Base-by-base conservation (phyloP, 1,140 invertebrate genomes). In the Conus betulinus region DNA sequence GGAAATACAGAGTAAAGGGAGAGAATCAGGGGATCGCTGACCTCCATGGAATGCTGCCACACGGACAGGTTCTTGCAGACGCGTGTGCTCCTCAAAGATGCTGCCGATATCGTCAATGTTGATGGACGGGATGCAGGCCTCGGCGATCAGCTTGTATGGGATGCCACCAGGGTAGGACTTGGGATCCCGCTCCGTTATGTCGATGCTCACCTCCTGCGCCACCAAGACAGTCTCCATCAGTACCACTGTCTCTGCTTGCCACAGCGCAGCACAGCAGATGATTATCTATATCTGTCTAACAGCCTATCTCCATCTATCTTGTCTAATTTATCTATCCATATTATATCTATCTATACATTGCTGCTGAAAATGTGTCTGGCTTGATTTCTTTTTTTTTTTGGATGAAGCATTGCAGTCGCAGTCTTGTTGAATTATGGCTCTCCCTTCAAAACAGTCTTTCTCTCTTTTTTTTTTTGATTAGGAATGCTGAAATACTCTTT, bases 71-170 rank as follows among this genome's bases (percentile, higher is more conserved):
- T 95, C 89, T 94, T 94, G 81, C 94, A 94, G 78, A 95, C 92
- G 82, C 94, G 91, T n/a, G 85, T 95, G 95, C 91, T 95, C 95
- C 86, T 95, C 95, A 93, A 95, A 95, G 79, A 95, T 95, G 74
- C 93, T 90, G 81, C 93, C 92, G 87, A 94, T 88, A 87, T 95
- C 93, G 76, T 93, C 92, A 52, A 92, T 91, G 88, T 94, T 93
- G 89, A 95, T 95, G 78, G 91, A 91, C 20, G 95, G 95, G 25
- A 94, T 92, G 88, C 95, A 95, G 51, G 93, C 93, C 89, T 95
- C 95, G 82, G 93, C 94, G 20, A 94, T 81, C 63, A 95, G 91
- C 87, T 92, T 93, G 90, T 95, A 95, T 6, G 93, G 92, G 25
- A 95, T 93, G 57, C 95, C 95, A 63, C 92, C 91, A 13, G 92